These are phyloP conservation scores for Sinella curviseta DNA, from an alignment of 1,140 invertebrate species.

Conservation along the genomic window DNA sequence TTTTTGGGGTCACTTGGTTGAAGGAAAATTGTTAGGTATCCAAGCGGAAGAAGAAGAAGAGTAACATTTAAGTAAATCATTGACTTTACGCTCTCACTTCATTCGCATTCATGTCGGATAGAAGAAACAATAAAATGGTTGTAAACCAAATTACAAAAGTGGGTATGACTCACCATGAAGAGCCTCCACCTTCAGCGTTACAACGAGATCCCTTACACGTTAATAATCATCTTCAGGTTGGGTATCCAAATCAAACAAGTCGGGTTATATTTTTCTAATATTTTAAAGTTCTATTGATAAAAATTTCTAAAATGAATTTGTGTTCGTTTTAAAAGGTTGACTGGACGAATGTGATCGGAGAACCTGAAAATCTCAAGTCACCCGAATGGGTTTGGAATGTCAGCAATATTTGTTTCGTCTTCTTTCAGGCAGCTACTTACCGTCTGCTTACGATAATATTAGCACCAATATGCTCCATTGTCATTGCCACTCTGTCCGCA, in stretches of 20 bases:
- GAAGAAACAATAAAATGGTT: not conserved
- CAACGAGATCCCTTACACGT: conserved; percentile 8
- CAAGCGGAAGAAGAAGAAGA: not conserved
- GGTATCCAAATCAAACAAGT: not conserved
- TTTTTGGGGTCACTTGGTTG: not conserved
- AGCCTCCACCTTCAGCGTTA: not conserved
- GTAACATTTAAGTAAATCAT: not conserved
- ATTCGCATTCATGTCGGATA: not conserved
- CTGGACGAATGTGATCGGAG: conserved; percentile 1
- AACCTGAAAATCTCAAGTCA: conserved; percentile 3
- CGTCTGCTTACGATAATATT: not conserved
- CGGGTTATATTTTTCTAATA: not conserved
- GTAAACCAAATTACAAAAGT: conserved; percentile 12
- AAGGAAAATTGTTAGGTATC: too few relatives aligned
- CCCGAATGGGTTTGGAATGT: conserved; percentile 21
- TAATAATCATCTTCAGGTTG: conserved; percentile 11
- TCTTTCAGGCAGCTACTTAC: conserved; percentile 22
- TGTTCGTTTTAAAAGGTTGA: too few relatives aligned
- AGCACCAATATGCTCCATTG: not conserved
- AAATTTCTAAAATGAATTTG: not conserved
- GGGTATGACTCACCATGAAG: not conserved
- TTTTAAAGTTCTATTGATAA: not conserved
- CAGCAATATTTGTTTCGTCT: not conserved
- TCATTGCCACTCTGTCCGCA: not conserved
- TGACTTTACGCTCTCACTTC: not conserved